A percentile compares a stretch with the other conserved stretches of the same genome.
Evolutionary conservation across 1,140 invertebrate genomes (phyloP).

Genomic region (Papilio polyxenes): DNA sequence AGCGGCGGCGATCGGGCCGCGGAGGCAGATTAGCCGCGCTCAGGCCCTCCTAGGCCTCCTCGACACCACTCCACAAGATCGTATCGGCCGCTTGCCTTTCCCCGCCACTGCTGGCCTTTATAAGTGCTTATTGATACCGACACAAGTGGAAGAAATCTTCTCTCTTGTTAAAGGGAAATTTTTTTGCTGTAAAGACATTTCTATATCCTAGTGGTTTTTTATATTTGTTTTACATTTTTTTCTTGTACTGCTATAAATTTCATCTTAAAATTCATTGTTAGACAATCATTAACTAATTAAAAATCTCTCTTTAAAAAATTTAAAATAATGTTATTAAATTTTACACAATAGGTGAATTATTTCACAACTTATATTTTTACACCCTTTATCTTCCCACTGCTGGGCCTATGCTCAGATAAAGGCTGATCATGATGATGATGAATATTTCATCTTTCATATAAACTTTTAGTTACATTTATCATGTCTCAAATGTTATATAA

Average conservation of each 20-base stretch:
- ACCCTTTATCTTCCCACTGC: too few species aligned
- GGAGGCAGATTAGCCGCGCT: slow-evolving; percentile 50
- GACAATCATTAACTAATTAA: too few species aligned
- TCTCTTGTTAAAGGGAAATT: slow-evolving; percentile 22
- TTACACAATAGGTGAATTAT: too few species aligned
- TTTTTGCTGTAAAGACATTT: slow-evolving; percentile 32
- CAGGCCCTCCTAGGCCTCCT: slow-evolving; percentile 35
- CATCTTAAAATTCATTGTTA: too few species aligned
- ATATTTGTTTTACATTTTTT: background rate
- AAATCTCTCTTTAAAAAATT: too few species aligned
- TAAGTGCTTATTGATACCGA: slow-evolving; percentile 58
- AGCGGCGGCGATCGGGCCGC: slow-evolving; percentile 35
- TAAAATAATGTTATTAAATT: too few species aligned
- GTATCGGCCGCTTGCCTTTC: slow-evolving; percentile 42
- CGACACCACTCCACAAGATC: slow-evolving; percentile 36
- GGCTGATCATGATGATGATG: too few species aligned
- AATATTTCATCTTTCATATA: too few species aligned
- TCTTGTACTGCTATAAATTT: too few species aligned
- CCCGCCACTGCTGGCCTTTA: slow-evolving; percentile 40
- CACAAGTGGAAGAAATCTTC: slow-evolving; percentile 56
- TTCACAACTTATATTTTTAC: too few species aligned
- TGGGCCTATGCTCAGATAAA: too few species aligned
- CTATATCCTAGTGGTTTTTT: slow-evolving; percentile 30
- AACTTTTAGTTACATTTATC: background rate
- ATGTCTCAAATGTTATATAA: too few species aligned